Base-by-base conservation (phyloP, 2,113 vertebrate species). In the Dolichotis patagonum region DNA sequence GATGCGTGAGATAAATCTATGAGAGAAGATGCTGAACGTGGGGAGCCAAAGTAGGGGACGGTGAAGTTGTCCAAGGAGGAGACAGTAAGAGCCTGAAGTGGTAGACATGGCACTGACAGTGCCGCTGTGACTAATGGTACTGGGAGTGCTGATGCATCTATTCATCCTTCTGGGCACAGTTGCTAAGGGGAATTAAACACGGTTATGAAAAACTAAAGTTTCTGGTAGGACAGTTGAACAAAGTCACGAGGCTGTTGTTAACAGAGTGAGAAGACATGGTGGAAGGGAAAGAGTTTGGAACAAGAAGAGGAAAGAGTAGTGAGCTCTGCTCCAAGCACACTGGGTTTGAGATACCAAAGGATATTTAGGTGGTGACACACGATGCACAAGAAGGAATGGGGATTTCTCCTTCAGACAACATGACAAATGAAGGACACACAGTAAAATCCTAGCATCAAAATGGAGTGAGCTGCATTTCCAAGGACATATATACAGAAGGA, bases 331-430 rank as follows among this genome's bases (percentile, higher is more conserved):
- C 43, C 63, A 43, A 77, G 82, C 5, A 28, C 1, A 7, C 14
- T 35, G 38, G 46, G 22, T 46, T 60, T 90, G 73, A 85, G 69
- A 67, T 9, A 32, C 43, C 63, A 8, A 13, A 87, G 43, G 62
- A 65, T 43, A 88, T 38, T 60, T 85, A 82, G 91, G 67, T 65
- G 82, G 38, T 80, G 73, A 80, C 8, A 38, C n/a, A 67, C 46
- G 20, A 89, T 1, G 63, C 81, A 56, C 69, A 60, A 65, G 38
- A 90, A 73, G 13, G 69, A 71, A 71, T 56, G 9, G 71, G 60
- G 2, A 58, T 77, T 78, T 92, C 13, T 24, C 86, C 43, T 80
- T 96, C 78, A 63, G 78, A 52, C 60, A 73, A 82, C 75, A 46
- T 77, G 69, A 81, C 49, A 90, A 82, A 32, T 58, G 22, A 89